Base-by-base conservation (phyloP, 2,888 invertebrate species). In the Amiota mariae region DNA sequence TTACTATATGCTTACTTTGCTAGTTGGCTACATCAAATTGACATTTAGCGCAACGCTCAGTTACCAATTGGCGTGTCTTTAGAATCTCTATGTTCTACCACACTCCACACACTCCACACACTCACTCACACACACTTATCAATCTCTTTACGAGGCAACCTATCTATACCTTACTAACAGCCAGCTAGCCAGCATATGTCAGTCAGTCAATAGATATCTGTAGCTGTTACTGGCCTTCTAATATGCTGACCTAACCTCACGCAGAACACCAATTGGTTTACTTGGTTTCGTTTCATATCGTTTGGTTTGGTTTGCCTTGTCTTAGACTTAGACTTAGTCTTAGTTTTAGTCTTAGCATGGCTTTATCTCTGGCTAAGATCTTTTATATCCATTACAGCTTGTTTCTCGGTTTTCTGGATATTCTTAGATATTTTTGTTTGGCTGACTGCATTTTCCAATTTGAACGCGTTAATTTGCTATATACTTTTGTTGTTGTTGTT, bases 31-130 rank as follows among this genome's bases (percentile, higher is more conserved):
- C 79, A 84, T 81, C 85, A 83, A 85, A 83, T 82, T 83, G 85
- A 85, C 83, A 83, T 83, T 83, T 85, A 84, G 82, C 85, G 82
- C 82, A 85, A 48, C 47, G 20, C 24, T 54, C 49, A 12, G 15
- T n/a, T 24, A 24, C 59, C 57, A 57, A 59, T 59, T 59, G 59
- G 59, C 59, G 59, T 59, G 59, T 59, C 59, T 8, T 20, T 54
- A 54, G 54, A 54, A 13, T n/a, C 36, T 0, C 36, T 36, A 36
- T 36, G 36, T 36, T 36, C 36, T 4, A 36, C 36, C 36, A 36
- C 8, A 2, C 36, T 36, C 36, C 36, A 36, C 36, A 36, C 36
- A 36, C 6, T 36, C n/a, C n/a, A n/a, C n/a, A n/a, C n/a, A n/a
- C n/a, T n/a, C n/a, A n/a, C n/a, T n/a, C n/a, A n/a, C 36, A 36